Evolutionary conservation across 2,888 invertebrate genomes (phyloP).

Genomic region (Endomychus coccineus): DNA sequence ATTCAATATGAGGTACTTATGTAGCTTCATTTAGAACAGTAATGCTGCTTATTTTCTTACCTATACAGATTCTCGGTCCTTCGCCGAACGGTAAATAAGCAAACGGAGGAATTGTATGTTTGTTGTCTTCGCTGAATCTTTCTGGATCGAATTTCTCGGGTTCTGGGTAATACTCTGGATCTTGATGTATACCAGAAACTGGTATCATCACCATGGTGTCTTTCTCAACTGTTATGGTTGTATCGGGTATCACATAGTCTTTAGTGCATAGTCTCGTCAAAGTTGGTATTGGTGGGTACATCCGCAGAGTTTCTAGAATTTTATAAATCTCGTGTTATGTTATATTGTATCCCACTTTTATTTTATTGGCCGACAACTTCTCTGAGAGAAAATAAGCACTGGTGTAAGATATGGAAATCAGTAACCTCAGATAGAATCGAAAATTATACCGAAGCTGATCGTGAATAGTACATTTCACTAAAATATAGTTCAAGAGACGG

Average conservation of each 20-base stretch:
- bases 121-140: slow-evolving; percentile 20
- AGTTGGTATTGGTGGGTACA: slow-evolving; percentile 32
- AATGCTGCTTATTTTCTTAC: no score
- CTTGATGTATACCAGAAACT: slow-evolving; percentile 19
- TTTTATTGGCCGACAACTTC: no score
- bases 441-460: no score
- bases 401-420: no score
- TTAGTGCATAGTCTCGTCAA: slow-evolving; percentile 24
- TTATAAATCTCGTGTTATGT: no score
- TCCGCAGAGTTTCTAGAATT: slow-evolving; percentile 41
- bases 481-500: no score
- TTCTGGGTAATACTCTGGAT: slow-evolving; percentile 24
- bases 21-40: no score
- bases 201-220: slow-evolving; percentile 35
- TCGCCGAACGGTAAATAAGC: slow-evolving; percentile 35
- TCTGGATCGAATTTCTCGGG: slow-evolving; percentile 26
- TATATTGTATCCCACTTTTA: no score
- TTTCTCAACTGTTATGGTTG: slow-evolving; percentile 30
- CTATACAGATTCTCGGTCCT: slow-evolving; percentile 36
- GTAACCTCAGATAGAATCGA: no score
- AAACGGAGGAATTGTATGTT: slow-evolving; percentile 8
- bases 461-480: no score
- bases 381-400: no score
- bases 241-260: slow-evolving; percentile 32
- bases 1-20: no score